Percentiles rank a stretch among this genome's conserved stretches.
phyloP scores from a whole-genome alignment of 2,113 vertebrate species.

The Drymodes brunneopygia region DNA sequence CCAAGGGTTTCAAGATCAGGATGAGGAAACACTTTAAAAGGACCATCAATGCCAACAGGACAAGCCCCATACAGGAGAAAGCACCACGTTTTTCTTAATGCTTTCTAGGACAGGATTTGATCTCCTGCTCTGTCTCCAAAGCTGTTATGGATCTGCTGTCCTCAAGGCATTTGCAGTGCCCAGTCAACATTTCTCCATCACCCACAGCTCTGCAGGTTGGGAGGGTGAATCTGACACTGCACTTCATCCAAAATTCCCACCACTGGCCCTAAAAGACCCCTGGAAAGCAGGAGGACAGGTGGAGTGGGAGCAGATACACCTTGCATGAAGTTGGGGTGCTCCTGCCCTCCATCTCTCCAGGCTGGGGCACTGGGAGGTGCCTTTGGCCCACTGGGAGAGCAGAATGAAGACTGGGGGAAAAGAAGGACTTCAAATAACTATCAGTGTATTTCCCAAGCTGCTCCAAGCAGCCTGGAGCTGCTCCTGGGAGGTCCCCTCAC shows the following conservation, averaged over 20 bases:
- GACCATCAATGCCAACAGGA: not conserved
- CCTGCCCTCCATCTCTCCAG: fast-evolving
- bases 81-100: not conserved
- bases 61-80: not conserved
- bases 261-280: not conserved
- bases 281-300: fast-evolving
- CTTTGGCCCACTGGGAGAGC: not conserved
- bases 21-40: not conserved
- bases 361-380: not conserved
- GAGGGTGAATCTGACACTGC: not conserved
- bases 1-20: not conserved
- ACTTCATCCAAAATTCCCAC: not conserved
- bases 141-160: not conserved
- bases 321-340: not conserved
- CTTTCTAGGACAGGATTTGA: not conserved
- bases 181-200: not conserved
- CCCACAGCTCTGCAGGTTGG: not conserved
- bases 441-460: not conserved
- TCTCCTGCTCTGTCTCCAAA: not conserved
- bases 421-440: not conserved
- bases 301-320: not conserved
- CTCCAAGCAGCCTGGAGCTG: not conserved
- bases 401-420: not conserved
- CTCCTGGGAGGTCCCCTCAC: not conserved
- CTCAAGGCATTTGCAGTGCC: not conserved